phyloP scores from a whole-genome alignment of 1,140 invertebrate species.

The Drosophila teissieri region DNA sequence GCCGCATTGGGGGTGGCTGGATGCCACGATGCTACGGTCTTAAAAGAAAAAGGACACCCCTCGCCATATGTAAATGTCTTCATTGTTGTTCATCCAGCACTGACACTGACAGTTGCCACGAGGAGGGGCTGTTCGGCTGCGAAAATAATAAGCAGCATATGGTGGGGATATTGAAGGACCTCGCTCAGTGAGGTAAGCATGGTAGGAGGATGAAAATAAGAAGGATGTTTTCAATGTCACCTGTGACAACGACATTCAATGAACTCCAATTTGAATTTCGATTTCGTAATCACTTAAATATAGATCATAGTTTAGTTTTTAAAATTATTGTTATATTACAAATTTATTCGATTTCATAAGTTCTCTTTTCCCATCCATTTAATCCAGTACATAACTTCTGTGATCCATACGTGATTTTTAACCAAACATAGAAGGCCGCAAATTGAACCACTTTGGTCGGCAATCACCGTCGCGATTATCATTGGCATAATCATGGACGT shows the following conservation, averaged over 20 bases:
- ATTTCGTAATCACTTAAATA: too few relatives aligned
- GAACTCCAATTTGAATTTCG: too few relatives aligned
- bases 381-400: background rate
- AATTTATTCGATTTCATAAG: too few relatives aligned
- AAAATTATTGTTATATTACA: too few relatives aligned
- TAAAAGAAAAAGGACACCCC: conserved; percentile 24
- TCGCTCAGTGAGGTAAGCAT: background rate
- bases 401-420: conserved; percentile 12
- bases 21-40: conserved; percentile 1
- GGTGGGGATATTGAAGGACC: conserved; percentile 9
- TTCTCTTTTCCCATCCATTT: too few relatives aligned
- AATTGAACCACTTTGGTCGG: background rate
- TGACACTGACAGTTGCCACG: conserved; percentile 21
- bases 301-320: too few relatives aligned
- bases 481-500: conserved; percentile 11
- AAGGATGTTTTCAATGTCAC: too few relatives aligned
- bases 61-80: conserved; percentile 68
- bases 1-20: background rate
- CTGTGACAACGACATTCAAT: too few relatives aligned
- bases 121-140: background rate
- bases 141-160: conserved; percentile 29
- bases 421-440: conserved; percentile 18
- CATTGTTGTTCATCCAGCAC: conserved; percentile 52
- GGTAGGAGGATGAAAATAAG: background rate
- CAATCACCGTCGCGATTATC: conserved; percentile 11